A percentile compares a stretch with the other conserved stretches of the same genome.
phyloP scores from a whole-genome alignment of 2,797 vertebrate species.

The Lepilemur ruficaudatus region DNA sequence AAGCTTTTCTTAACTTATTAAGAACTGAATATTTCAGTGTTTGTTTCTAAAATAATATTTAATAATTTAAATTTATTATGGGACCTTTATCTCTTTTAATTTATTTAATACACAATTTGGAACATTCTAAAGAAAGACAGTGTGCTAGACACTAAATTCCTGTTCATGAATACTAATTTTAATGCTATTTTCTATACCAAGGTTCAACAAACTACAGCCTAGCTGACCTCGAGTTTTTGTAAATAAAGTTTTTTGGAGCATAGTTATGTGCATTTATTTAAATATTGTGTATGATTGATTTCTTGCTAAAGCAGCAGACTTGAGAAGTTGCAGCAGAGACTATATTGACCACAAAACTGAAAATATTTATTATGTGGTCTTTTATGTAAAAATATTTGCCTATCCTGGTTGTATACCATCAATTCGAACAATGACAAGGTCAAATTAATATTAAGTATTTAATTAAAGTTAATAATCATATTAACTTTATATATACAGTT shows the following conservation, averaged over 20 bases:
- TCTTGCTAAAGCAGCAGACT: not conserved
- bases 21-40: not conserved
- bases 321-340: not conserved
- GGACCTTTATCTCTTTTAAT: not conserved
- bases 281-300: not conserved
- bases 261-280: not conserved
- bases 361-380: not conserved
- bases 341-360: not conserved
- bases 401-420: not conserved
- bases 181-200: not conserved
- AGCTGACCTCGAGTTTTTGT: not conserved
- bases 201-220: not conserved
- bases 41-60: not conserved
- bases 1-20: not conserved
- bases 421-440: not conserved
- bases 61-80: not conserved
- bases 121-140: not conserved
- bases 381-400: not conserved
- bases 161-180: not conserved
- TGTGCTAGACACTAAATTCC: not conserved
- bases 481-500: not conserved
- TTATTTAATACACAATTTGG: not conserved
- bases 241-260: not conserved
- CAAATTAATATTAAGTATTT: not conserved
- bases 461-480: not conserved